These are phyloP conservation scores for Leucoma salicis DNA, from an alignment of 2,888 invertebrate species.

Conservation along the genomic window DNA sequence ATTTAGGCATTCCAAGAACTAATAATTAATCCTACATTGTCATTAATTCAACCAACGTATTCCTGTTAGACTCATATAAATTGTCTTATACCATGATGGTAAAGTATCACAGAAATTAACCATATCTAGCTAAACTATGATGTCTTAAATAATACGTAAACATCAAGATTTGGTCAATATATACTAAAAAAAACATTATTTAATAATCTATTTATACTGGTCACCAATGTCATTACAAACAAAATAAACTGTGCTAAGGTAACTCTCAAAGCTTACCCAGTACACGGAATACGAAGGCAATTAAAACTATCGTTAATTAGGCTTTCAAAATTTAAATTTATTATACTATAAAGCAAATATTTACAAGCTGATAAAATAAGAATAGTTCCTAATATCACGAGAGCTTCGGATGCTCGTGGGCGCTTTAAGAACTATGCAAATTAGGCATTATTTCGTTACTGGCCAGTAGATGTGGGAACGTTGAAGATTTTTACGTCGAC, in stretches of 20 bases:
- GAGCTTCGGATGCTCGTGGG: conserved; percentile 3
- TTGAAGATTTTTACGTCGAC: no score
- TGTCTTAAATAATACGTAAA: conserved; percentile 59
- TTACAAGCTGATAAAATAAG: conserved; percentile 30
- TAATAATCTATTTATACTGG: conserved; percentile 32
- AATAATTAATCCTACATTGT: conserved; percentile 11
- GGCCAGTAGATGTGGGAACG: no score
- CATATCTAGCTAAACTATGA: conserved; percentile 77
- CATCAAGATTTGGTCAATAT: conserved; percentile 64
- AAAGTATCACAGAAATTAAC: conserved; percentile 82
- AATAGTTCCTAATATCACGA: conserved; percentile 24
- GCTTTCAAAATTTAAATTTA: conserved; percentile 30
- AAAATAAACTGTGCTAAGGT: conserved; percentile 42
- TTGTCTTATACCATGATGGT: conserved; percentile 77
- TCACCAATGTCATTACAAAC: conserved; percentile 36
- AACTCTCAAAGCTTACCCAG: conserved; percentile 49
- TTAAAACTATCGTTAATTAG: conserved; percentile 32
- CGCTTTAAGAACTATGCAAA: no score
- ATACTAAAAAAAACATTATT: conserved; percentile 39
- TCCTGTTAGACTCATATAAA: conserved; percentile 44
- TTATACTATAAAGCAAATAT: conserved; percentile 26
- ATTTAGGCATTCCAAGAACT: conserved; percentile 24
- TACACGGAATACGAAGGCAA: conserved; percentile 33
- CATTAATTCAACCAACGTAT: conserved; percentile 19
- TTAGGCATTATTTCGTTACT: no score